Conservation (phyloP, 1,140 invertebrate genomes). For the Goniozus legneri region DNA sequence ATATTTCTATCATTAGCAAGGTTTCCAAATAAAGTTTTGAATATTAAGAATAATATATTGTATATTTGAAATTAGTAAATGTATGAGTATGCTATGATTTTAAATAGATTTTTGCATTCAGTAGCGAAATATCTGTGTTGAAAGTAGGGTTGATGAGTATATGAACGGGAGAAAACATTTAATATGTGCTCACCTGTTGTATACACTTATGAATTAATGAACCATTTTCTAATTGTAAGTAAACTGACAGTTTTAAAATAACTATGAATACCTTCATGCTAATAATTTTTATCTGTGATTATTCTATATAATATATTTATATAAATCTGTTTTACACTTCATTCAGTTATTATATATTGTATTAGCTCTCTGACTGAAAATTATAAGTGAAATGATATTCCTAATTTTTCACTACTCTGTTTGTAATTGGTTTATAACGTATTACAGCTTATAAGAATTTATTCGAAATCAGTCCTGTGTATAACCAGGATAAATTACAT, state of each 20-base stretch:
- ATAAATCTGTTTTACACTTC: background rate
- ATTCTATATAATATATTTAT: background rate
- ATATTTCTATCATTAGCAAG: constrained; percentile 1
- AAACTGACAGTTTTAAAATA: background rate
- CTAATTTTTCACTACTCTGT: too few relatives aligned
- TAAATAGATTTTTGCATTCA: background rate
- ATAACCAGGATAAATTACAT: constrained; percentile 2
- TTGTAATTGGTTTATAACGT: too few relatives aligned
- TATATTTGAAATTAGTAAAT: background rate
- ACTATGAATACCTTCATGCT: background rate
- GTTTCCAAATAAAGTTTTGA: background rate
- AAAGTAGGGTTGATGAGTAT: background rate
- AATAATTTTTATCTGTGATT: background rate
- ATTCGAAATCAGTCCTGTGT: too few relatives aligned
- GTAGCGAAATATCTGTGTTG: too few relatives aligned
- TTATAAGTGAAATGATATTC: too few relatives aligned
- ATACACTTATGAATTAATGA: too few relatives aligned
- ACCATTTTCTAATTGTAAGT: too few relatives aligned
- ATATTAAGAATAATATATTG: too few relatives aligned
- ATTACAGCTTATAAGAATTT: too few relatives aligned
- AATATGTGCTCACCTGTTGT: background rate
- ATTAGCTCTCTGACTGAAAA: too few relatives aligned
- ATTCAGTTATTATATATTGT: too few relatives aligned
- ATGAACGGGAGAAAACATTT: background rate
- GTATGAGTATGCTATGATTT: background rate